These are phyloP conservation scores for Hemibagrus guttatus DNA, from an alignment of 2,797 vertebrate species.

Conservation along the genomic window DNA sequence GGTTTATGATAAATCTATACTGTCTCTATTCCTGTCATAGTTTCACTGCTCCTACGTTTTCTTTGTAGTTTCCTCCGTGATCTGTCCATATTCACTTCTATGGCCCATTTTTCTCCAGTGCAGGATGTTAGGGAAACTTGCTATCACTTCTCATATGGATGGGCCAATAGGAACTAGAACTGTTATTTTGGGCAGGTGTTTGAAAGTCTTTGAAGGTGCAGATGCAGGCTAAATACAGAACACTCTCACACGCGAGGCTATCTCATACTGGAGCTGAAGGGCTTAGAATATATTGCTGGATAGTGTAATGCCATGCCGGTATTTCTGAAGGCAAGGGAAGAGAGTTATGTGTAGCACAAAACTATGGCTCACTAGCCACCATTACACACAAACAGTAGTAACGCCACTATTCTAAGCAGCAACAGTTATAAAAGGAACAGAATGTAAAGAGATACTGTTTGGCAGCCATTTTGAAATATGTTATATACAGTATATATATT, in stretches of 20 bases:
- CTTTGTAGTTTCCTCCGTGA: not conserved
- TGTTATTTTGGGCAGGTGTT: slow-evolving; percentile 55
- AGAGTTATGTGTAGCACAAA: slow-evolving; percentile 11
- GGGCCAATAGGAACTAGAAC: slow-evolving; percentile 28
- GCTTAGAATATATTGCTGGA: slow-evolving; percentile 39
- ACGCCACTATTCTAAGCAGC: slow-evolving; percentile 43
- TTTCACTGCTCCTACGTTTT: not conserved
- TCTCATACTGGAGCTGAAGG: slow-evolving; percentile 35
- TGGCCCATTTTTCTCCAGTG: not conserved
- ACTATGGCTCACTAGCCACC: slow-evolving; percentile 23
- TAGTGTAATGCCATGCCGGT: slow-evolving; percentile 35
- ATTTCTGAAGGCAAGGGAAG: slow-evolving; percentile 9
- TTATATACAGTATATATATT: slow-evolving; percentile 20
- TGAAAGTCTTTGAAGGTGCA: slow-evolving; percentile 50
- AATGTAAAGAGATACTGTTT: slow-evolving; percentile 44
- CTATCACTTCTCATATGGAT: slow-evolving; percentile 5
- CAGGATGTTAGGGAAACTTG: not conserved
- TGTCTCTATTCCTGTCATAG: not conserved
- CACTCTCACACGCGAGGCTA: slow-evolving; percentile 37
- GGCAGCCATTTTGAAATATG: slow-evolving; percentile 46
- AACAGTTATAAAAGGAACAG: slow-evolving; percentile 40
- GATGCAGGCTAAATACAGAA: slow-evolving; percentile 53
- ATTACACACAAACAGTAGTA: slow-evolving; percentile 45
- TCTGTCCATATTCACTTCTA: not conserved
- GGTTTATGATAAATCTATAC: slow-evolving; percentile 34